Conservation (phyloP, 2,113 vertebrate species). For the Hippoglossus stenolepis region DNA sequence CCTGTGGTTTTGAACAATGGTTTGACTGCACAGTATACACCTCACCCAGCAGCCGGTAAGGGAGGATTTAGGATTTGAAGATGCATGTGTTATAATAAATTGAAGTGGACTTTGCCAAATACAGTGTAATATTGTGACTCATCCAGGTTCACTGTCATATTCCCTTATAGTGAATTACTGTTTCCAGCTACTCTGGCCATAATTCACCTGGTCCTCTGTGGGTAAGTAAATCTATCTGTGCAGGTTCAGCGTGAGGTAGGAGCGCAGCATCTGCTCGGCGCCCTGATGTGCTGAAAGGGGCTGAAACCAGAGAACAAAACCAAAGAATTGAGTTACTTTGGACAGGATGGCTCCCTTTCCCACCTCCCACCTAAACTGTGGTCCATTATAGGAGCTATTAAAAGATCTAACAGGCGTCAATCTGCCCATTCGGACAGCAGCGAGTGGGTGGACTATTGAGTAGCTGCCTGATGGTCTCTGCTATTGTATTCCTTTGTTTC, state of each 20-base stretch:
- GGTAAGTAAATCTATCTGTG: slow-evolving; percentile 50
- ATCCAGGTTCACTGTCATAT: neutral
- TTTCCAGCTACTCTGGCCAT: slow-evolving; percentile 31
- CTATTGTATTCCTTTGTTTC: slow-evolving; percentile 56
- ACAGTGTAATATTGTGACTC: neutral
- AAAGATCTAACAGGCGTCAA: slow-evolving; percentile 71
- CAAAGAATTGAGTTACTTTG: slow-evolving; percentile 69
- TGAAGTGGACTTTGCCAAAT: neutral
- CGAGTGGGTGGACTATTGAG: slow-evolving; percentile 73
- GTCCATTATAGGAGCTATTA: slow-evolving; percentile 72
- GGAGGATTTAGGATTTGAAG: too few relatives aligned
- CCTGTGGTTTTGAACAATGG: neutral
- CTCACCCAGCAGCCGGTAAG: too few relatives aligned
- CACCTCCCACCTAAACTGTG: slow-evolving; percentile 47
- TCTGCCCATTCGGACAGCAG: slow-evolving; percentile 69
- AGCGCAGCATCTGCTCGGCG: slow-evolving; percentile 25
- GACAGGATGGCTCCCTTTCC: slow-evolving; percentile 43
- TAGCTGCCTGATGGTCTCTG: slow-evolving; percentile 56
- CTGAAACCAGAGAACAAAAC: slow-evolving; percentile 67
- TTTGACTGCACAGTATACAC: too few relatives aligned
- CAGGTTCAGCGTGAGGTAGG: slow-evolving; percentile 45
- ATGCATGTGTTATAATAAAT: neutral
- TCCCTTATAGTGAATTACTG: neutral
- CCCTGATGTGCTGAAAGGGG: slow-evolving; percentile 39
- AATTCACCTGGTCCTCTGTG: slow-evolving; percentile 61